Percentiles rank a stretch among this genome's conserved stretches.
phyloP scores from a whole-genome alignment of 2,113 vertebrate genomes.

The Nycticorax nycticorax region DNA sequence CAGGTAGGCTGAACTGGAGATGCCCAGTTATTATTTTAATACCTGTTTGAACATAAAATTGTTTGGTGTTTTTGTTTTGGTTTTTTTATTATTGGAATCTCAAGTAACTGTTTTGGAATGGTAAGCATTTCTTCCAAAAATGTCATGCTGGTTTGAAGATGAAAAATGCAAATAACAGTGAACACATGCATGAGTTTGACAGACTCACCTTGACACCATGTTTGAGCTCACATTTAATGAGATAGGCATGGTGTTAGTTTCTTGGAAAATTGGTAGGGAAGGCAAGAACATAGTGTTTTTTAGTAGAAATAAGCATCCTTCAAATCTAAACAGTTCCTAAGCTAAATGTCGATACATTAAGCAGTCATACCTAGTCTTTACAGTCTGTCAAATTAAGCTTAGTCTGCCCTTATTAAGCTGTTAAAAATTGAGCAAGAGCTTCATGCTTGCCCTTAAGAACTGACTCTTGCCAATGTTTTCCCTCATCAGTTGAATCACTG shows the following conservation, averaged over 20 bases:
- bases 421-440: neutral
- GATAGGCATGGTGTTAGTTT: neutral
- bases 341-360: neutral
- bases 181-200: fast-evolving
- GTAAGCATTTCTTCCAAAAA: neutral
- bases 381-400: neutral
- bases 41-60: neutral
- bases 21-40: neutral
- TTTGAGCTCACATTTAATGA: neutral
- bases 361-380: fast-evolving
- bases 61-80: neutral
- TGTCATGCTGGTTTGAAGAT: neutral
- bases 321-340: fast-evolving
- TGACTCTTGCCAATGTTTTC: neutral
- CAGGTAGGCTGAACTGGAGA: neutral
- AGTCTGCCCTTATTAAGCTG: neutral
- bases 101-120: fast-evolving
- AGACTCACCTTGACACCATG: neutral
- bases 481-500: neutral
- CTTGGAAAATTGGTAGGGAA: neutral
- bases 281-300: neutral
- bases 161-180: neutral
- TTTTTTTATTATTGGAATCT: neutral
- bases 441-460: neutral
- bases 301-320: neutral